Conservation (phyloP, 2,888 invertebrate species). For the Nemotelus pantherinus region DNA sequence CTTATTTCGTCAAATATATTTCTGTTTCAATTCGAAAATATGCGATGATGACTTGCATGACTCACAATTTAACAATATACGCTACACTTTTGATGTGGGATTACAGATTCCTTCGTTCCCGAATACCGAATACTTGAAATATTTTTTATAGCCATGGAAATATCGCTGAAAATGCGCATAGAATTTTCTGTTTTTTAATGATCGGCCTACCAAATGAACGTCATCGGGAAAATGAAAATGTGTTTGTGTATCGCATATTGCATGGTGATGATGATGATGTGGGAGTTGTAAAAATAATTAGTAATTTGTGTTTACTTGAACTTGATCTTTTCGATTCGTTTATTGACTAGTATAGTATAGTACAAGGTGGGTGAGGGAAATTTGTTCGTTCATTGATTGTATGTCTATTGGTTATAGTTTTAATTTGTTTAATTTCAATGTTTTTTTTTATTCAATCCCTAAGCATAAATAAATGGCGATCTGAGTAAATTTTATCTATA, state of each 20-base stretch:
- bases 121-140: background rate
- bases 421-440: no score
- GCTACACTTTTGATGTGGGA: background rate
- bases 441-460: background rate
- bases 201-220: background rate
- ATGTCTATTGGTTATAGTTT: no score
- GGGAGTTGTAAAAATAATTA: background rate
- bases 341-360: background rate
- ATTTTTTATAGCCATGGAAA: background rate
- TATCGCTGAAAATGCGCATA: background rate
- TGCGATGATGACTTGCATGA: background rate
- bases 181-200: constrained; percentile 5
- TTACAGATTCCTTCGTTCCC: background rate
- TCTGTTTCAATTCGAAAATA: constrained; percentile 20
- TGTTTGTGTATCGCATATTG: constrained; percentile 2
- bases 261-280: background rate
- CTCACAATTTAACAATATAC: background rate
- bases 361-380: no score
- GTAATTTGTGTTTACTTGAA: background rate
- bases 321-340: background rate
- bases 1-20: constrained; percentile 3
- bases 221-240: constrained; percentile 1
- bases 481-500: background rate
- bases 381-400: no score
- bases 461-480: background rate